These are phyloP conservation scores for Drosophila robusta DNA, from an alignment of 2,888 invertebrate genomes.

Conservation along the genomic window DNA sequence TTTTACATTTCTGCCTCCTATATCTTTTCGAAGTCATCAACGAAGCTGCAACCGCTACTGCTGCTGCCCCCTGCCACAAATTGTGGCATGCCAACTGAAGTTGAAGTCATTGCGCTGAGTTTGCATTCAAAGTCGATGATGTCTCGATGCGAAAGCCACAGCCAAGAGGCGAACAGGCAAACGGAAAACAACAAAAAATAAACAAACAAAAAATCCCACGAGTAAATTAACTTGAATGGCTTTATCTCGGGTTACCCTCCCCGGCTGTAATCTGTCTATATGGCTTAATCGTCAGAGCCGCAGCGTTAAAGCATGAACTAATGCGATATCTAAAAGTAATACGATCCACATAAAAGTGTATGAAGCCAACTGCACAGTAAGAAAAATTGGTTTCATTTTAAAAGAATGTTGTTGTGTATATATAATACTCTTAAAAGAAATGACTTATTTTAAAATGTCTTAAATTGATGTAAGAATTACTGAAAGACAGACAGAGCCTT, in stretches of 20 bases:
- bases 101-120: conserved; percentile 74
- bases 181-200: conserved; percentile 10
- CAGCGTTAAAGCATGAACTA: conserved; percentile 24
- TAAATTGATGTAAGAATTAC: too few species aligned
- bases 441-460: too few species aligned
- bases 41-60: conserved; percentile 3
- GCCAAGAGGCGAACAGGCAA: conserved; percentile 15
- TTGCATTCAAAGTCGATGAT: conserved; percentile 62
- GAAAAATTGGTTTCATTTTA: neutral
- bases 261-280: conserved; percentile 21
- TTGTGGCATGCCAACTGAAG: conserved; percentile 14
- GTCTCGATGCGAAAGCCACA: conserved; percentile 42
- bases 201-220: conserved; percentile 63
- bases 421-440: too few species aligned
- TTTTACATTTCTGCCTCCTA: conserved; percentile 34
- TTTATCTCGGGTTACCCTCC: conserved; percentile 44
- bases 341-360: conserved; percentile 15
- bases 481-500: too few species aligned
- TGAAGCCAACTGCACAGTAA: neutral
- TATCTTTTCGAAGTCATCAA: conserved; percentile 52
- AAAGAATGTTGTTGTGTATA: neutral
- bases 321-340: conserved; percentile 22
- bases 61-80: conserved; percentile 7
- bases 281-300: conserved; percentile 18
- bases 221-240: conserved; percentile 72